phyloP scores from a whole-genome alignment of 2,888 invertebrate species.

The Thera obeliscata region DNA sequence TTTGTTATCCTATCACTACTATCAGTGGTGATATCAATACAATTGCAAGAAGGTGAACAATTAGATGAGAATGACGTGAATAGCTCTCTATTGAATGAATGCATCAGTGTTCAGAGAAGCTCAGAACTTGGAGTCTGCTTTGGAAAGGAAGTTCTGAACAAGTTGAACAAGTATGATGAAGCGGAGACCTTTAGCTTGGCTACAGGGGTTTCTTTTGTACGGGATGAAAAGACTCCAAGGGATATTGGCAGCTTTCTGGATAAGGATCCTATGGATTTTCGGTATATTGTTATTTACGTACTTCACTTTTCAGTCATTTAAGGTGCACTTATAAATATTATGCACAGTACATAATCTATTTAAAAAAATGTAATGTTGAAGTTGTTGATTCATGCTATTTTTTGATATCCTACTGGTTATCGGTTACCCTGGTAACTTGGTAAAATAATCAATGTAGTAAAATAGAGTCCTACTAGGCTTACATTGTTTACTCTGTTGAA shows the following conservation, averaged over 20 bases:
- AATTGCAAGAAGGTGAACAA: constrained; percentile 72
- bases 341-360: no score
- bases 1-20: constrained; percentile 41
- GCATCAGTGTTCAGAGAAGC: constrained; percentile 67
- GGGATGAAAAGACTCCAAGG: constrained; percentile 87
- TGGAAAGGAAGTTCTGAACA: constrained; percentile 87
- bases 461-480: no score
- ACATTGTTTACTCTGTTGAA: no score
- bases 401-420: no score
- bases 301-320: neutral
- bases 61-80: constrained; percentile 62
- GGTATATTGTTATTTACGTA: constrained; percentile 63
- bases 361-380: no score
- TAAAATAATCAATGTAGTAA: no score
- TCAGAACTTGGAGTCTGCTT: constrained; percentile 86
- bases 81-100: constrained; percentile 69
- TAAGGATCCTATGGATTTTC: constrained; percentile 89
- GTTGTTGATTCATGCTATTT: no score
- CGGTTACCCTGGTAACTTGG: no score
- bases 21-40: constrained; percentile 65
- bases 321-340: neutral
- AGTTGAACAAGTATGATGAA: constrained; percentile 87
- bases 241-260: constrained; percentile 88
- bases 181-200: constrained; percentile 87
- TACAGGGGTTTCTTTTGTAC: constrained; percentile 86